These are phyloP conservation scores for Ligdia adustata DNA, from an alignment of 2,888 invertebrate species.

Conservation along the genomic window DNA sequence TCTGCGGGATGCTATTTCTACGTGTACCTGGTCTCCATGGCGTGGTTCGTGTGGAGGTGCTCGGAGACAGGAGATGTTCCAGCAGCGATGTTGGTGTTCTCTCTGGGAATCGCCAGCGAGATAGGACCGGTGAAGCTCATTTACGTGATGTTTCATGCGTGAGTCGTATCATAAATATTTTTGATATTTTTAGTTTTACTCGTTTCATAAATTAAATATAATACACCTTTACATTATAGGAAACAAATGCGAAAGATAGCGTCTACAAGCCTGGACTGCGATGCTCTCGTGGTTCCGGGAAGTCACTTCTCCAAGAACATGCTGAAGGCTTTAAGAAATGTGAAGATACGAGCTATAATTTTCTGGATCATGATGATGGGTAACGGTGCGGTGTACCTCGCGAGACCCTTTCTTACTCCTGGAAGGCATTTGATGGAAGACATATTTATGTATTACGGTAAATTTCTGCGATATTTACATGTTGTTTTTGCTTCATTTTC, in stretches of 20 bases:
- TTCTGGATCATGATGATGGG: slow-evolving; percentile 57
- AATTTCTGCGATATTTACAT: no score
- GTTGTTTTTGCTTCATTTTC: no score
- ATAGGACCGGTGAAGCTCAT: slow-evolving; percentile 54
- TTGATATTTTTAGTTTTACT: no score
- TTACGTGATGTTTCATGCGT: slow-evolving; percentile 53
- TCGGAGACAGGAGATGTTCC: slow-evolving; percentile 48
- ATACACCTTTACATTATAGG: slow-evolving; percentile 32
- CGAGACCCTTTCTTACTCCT: slow-evolving; percentile 48
- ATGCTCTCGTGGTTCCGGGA: slow-evolving; percentile 39
- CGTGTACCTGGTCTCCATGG: slow-evolving; percentile 57
- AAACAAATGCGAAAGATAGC: slow-evolving; percentile 46
- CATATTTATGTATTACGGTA: slow-evolving; percentile 48
- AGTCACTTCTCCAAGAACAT: slow-evolving; percentile 53
- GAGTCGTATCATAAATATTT: slow-evolving; percentile 19
- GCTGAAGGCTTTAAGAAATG: slow-evolving; percentile 40
- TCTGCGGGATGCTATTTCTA: slow-evolving; percentile 47
- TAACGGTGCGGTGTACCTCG: slow-evolving; percentile 50
- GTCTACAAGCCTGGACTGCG: slow-evolving; percentile 43
- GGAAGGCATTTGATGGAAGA: slow-evolving; percentile 62
- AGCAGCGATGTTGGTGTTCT: slow-evolving; percentile 52
- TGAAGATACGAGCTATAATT: slow-evolving; percentile 56
- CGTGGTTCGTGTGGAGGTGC: slow-evolving; percentile 56
- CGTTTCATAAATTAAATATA: neutral
- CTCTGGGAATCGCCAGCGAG: slow-evolving; percentile 51